Evolutionary conservation across 2,888 invertebrate genomes (phyloP).

Genomic region (Zaprionus obscuricornis): DNA sequence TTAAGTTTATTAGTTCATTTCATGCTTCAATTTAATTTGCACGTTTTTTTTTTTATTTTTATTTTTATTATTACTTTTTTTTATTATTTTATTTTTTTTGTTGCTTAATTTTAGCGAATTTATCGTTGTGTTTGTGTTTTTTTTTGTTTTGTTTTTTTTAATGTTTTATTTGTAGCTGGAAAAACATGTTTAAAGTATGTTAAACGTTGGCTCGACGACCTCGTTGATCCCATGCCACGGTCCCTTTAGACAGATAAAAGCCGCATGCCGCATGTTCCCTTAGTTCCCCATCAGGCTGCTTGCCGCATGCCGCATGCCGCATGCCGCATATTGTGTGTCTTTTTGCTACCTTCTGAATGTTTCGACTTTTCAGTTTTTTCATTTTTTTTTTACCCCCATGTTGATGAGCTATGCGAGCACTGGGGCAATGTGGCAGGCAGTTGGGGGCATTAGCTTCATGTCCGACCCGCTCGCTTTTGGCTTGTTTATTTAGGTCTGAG

Average conservation of each 20-base stretch:
- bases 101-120: conserved; percentile 61
- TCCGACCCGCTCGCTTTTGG: conserved; percentile 30
- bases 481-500: conserved; percentile 79
- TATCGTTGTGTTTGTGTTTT: conserved; percentile 42
- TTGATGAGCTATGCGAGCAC: background rate
- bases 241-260: conserved; percentile 68
- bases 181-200: conserved; percentile 77
- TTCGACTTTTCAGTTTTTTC: conserved; percentile 2
- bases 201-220: conserved; percentile 55
- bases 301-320: background rate
- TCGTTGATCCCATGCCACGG: conserved; percentile 15
- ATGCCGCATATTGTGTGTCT: too few species aligned
- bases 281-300: background rate
- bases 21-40: conserved; percentile 34
- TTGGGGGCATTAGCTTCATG: conserved; percentile 37
- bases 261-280: conserved; percentile 21
- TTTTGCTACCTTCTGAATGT: too few species aligned
- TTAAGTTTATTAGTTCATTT: conserved; percentile 43
- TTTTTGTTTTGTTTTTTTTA: conserved; percentile 1
- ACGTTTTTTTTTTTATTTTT: conserved; percentile 12
- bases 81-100: conserved; percentile 38
- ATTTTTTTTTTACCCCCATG: background rate
- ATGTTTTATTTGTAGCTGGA: conserved; percentile 43
- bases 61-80: conserved; percentile 1
- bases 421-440: too few species aligned